These are phyloP conservation scores for Ditylenchus dipsaci DNA, from an alignment of 1,140 invertebrate genomes.

Conservation along the genomic window DNA sequence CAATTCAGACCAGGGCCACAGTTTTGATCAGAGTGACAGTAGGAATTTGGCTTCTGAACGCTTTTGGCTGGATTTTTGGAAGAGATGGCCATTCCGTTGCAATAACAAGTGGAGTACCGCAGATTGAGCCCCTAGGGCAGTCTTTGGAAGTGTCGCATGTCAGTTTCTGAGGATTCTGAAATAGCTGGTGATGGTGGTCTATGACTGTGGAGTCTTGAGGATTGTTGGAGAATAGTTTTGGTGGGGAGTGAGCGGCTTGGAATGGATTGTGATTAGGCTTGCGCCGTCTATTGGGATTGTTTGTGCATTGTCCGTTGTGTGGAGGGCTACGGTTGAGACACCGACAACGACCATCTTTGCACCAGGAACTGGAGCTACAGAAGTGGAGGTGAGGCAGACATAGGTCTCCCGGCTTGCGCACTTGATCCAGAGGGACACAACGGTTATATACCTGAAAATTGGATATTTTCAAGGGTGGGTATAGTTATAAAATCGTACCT, in stretches of 20 bases:
- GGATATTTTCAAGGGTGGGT: too few species aligned
- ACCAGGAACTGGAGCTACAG: background rate
- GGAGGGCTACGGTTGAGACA: background rate
- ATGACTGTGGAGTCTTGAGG: background rate
- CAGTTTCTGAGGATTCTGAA: background rate
- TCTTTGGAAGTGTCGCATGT: background rate
- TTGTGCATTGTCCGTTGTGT: background rate
- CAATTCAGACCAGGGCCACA: background rate
- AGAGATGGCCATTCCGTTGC: background rate
- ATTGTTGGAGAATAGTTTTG: background rate
- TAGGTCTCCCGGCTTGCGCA: background rate
- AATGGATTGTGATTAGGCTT: background rate
- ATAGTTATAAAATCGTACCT: too few species aligned
- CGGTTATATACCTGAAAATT: background rate
- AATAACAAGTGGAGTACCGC: background rate
- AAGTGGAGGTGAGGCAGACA: background rate
- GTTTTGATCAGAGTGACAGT: background rate
- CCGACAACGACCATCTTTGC: background rate
- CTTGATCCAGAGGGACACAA: background rate
- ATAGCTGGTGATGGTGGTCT: background rate
- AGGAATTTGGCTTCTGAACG: background rate
- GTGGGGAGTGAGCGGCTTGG: background rate
- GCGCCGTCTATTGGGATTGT: background rate
- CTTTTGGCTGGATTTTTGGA: background rate
- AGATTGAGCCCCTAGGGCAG: background rate